Conservation (phyloP, 2,888 invertebrate genomes). For the Neocrepidodera transversa region DNA sequence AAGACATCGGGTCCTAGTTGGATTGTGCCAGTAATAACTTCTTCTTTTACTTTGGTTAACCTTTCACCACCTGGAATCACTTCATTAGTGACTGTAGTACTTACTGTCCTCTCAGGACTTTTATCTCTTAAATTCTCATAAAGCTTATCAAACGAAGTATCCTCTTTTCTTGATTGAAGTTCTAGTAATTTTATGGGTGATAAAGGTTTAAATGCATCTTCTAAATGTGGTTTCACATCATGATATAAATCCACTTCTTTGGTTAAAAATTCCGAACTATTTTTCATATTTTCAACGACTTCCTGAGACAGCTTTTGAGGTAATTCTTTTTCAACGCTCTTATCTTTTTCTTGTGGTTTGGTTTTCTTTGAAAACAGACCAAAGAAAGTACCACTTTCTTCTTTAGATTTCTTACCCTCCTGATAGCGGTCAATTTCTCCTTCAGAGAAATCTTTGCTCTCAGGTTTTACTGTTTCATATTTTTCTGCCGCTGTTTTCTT, state of each 20-base stretch:
- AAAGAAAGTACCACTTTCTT: conserved; percentile 46
- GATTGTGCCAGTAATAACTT: conserved; percentile 35
- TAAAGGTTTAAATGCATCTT: conserved; percentile 14
- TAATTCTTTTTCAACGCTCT: conserved; percentile 15
- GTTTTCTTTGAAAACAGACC: conserved; percentile 49
- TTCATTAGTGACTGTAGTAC: conserved; percentile 38
- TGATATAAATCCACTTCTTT: conserved; percentile 41
- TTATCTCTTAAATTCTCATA: conserved; percentile 18
- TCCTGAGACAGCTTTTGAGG: conserved; percentile 23
- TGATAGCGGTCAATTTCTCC: conserved; percentile 50
- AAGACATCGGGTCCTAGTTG: conserved; percentile 30
- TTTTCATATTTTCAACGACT: conserved; percentile 36
- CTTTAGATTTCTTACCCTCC: conserved; percentile 38
- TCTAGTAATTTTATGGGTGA: conserved; percentile 17
- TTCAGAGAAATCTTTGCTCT: conserved; percentile 48
- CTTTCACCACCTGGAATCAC: conserved; percentile 37
- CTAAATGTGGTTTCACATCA: conserved; percentile 34
- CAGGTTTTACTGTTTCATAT: conserved; percentile 33
- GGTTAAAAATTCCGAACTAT: conserved; percentile 42
- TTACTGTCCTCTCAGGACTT: conserved; percentile 28
- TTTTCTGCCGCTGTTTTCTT: conserved; percentile 31
- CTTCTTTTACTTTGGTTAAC: conserved; percentile 38
- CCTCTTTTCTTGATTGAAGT: neutral
- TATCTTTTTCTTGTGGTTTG: conserved; percentile 43
- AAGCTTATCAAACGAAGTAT: neutral